Evolutionary conservation across 2,888 invertebrate genomes (phyloP), one percentile per base, ranked within the genome.

Genomic region (Hyppa rectilinea): DNA sequence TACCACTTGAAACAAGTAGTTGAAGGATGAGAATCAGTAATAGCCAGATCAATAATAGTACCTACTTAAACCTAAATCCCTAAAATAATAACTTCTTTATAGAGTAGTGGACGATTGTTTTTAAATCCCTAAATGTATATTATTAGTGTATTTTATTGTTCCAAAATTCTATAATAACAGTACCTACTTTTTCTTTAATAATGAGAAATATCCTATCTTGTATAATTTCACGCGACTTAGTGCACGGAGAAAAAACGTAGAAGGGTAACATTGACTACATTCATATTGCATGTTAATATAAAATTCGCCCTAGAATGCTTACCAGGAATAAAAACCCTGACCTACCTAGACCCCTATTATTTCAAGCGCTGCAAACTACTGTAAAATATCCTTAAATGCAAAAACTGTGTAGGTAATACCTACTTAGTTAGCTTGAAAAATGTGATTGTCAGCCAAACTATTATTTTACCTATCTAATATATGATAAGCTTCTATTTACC

Each of bases 221-320:
- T 74, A 55, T 66, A 73, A 85, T 94, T 94, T 91, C 93, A 93
- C 89, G 93, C 92, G 82, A 78, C 91, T 67, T 90, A 93, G 95
- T 94, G 96, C 90, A 95, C 95, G 95, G 96, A 96, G 92, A 92
- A 89, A 93, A 96, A 95, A 85, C 95, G 95, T 93, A 95, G 95
- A 94, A 87, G 95, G 95, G 95, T 96, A 96, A 95, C 75, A 75
- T 63, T 61, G 26, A 61, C 61, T 65, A 60, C 40, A 76, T 71
- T 63, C 52, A 67, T 78, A 77, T 75, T 75, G 74, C 78, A 78
- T 77, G 68, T 60, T 70, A 31, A 36, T 62, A 61, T 52, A 31
- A 38, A 40, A 29, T 31, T 26, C 26, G 59, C 80, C 49, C 38
- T 78, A 78, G 78, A 78, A 6, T 23, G 78, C 78, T 78, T 77